Percentiles rank a stretch among this genome's conserved stretches.
Evolutionary conservation across 2,113 vertebrate genomes (phyloP).

Genomic region (Megaceryle maxima): DNA sequence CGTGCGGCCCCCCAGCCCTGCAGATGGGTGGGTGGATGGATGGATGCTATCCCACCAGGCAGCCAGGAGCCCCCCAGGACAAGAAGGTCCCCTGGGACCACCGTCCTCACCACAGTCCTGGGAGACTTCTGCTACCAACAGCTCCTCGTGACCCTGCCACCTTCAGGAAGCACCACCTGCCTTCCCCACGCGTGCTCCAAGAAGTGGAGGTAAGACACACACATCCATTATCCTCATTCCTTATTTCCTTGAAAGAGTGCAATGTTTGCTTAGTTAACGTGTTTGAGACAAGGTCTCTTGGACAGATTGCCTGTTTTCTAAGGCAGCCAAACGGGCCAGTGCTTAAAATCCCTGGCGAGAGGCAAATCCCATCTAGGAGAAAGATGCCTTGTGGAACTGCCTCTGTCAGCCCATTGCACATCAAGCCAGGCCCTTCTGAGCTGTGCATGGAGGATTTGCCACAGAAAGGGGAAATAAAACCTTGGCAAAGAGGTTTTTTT

Average conservation of each 20-base stretch:
- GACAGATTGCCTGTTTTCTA: too few species aligned
- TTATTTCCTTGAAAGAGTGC: too few species aligned
- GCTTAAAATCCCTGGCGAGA: constrained; percentile 2
- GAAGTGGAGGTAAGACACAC: not conserved
- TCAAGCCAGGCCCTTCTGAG: not conserved
- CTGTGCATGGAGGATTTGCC: not conserved
- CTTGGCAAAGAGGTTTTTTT: not conserved
- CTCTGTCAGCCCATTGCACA: not conserved
- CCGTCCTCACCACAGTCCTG: not conserved
- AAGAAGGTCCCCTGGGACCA: not conserved
- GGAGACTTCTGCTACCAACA: fast-evolving
- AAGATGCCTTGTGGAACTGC: not conserved
- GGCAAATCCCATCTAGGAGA: not conserved
- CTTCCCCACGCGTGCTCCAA: fast-evolving
- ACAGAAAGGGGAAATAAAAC: not conserved
- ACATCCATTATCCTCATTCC: not conserved
- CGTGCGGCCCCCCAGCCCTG: not conserved
- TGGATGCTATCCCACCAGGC: not conserved
- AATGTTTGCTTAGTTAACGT: too few species aligned
- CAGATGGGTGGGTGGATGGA: too few species aligned
- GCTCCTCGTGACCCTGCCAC: not conserved
- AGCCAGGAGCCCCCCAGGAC: not conserved
- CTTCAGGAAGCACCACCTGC: not conserved
- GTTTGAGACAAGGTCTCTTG: too few species aligned
- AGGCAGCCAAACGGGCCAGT: too few species aligned